Base-by-base conservation (phyloP, 1,140 invertebrate genomes). In the Colletes latitarsis region DNA sequence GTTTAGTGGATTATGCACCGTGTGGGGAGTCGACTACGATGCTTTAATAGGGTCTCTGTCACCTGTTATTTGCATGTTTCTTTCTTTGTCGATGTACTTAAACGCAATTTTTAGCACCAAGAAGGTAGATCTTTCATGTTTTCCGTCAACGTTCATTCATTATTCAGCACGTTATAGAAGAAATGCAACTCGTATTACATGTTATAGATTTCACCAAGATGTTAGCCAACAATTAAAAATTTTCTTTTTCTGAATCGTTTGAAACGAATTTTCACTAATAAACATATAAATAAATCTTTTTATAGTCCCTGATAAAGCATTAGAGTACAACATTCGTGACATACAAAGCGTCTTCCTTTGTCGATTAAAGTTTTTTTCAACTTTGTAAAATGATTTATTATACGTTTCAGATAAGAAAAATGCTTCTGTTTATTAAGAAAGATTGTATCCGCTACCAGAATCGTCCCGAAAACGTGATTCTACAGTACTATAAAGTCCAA, bases 401-500 rank as follows among this genome's bases (percentile, higher is more conserved):
- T 6, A 41, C 17, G 12, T 19, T 21, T 3, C 4, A 71, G 53
- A 15, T 71, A 6, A 71, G 39, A 10, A 5, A 19, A 19, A n/a
- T 71, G 4, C 53, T 71, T 2, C 14, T 43, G 4, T 71, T 15
- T 14, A 71, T 71, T 21, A 58, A 58, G 43, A 6, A 39, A 15
- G 6, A 71, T 6, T 41, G 55, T 5, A 43, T 58, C 0, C 55
- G 55, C 10, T 71, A 71, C 4, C 19, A 15, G 8, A 71, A 58
- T 2, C 69, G n/a, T 0, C 53, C 69, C 19, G 69, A 71, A 71
- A 58, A 58, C 41, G 21, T 21, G 1, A 71, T 71, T 71, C 17
- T 71, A 6, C 30, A 15, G n/a, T 14, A 19, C 15, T 71, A 71
- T 12, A 6, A 19, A 4, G 3, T 3, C 2, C 52, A 58, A 43